phyloP scores from a whole-genome alignment of 2,113 vertebrate genomes.

The Osmerus eperlanus region DNA sequence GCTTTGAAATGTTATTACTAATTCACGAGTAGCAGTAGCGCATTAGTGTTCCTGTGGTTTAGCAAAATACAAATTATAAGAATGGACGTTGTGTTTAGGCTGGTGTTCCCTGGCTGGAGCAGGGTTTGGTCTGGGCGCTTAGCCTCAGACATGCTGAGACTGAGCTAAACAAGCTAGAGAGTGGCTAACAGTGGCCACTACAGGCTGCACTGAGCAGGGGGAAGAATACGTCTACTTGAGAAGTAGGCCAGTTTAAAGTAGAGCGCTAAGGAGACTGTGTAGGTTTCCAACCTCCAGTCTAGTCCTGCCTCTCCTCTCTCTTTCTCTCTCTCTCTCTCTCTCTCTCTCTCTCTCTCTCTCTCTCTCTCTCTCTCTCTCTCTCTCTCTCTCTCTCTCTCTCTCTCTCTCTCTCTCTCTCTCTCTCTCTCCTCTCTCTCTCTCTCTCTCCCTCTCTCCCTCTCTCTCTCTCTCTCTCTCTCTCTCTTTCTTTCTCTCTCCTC shows the following conservation, averaged over 20 bases:
- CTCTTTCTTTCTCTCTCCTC: too few species aligned
- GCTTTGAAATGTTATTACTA: too few species aligned
- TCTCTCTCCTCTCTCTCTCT: slow-evolving; percentile 15
- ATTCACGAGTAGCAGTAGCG: too few species aligned
- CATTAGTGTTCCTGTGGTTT: too few species aligned
- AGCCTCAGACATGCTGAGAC: background rate
- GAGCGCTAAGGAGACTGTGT: background rate
- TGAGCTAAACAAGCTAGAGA: slow-evolving; percentile 5
- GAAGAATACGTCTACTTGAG: slow-evolving; percentile 23
- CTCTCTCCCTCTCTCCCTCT: too few species aligned
- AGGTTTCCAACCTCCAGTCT: background rate
- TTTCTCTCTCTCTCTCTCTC: too few species aligned
- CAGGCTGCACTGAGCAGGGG: slow-evolving; percentile 28
- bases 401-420: too few species aligned
- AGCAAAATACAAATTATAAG: too few species aligned
- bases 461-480: background rate
- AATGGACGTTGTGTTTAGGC: too few species aligned
- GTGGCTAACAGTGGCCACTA: slow-evolving; percentile 58
- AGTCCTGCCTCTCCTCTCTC: background rate
- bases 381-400: too few species aligned
- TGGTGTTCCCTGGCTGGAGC: background rate
- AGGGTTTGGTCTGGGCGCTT: background rate
- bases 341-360: background rate
- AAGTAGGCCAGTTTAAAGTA: slow-evolving; percentile 41
- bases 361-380: background rate